Conservation (phyloP, 2,888 invertebrate genomes). For the Zygothrica quintamaculata region DNA sequence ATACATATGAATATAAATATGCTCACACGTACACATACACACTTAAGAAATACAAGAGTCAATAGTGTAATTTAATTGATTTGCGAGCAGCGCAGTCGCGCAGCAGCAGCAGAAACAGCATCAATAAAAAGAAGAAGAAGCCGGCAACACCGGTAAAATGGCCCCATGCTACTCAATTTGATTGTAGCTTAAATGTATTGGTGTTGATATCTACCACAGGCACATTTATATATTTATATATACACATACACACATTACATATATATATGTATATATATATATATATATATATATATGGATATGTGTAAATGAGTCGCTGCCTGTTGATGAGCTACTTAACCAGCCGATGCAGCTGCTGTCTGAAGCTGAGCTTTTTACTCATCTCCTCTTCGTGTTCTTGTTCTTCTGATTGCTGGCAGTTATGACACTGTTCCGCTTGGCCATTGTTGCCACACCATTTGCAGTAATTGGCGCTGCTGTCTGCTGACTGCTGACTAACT, state of each 20-base stretch:
- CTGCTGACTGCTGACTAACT: constrained; percentile 33
- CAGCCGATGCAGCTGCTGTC: constrained; percentile 34
- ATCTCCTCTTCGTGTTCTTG: constrained; percentile 31
- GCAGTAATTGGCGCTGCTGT: constrained; percentile 67
- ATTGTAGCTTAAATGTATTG: constrained; percentile 37
- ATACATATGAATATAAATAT: constrained; percentile 8
- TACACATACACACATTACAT: too few relatives aligned
- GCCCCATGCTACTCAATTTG: constrained; percentile 56
- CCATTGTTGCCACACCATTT: constrained; percentile 74
- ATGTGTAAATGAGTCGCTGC: constrained; percentile 32
- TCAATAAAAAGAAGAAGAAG: constrained; percentile 9
- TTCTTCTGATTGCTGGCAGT: constrained; percentile 27
- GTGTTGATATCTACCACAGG: not conserved
- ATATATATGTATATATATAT: constrained; percentile 17
- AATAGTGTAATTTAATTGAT: constrained; percentile 76
- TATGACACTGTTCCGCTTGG: constrained; percentile 67
- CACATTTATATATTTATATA: constrained; percentile 5
- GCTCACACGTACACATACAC: constrained; percentile 5
- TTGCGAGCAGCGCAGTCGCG: constrained; percentile 56
- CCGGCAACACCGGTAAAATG: constrained; percentile 44
- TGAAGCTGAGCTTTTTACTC: constrained; percentile 13
- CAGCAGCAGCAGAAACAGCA: constrained; percentile 18
- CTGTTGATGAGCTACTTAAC: constrained; percentile 37
- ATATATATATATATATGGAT: constrained; percentile 10
- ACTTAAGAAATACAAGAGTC: constrained; percentile 35